Evolutionary conservation across 2,113 vertebrate species (phyloP).

Genomic region (Heliornis fulica): DNA sequence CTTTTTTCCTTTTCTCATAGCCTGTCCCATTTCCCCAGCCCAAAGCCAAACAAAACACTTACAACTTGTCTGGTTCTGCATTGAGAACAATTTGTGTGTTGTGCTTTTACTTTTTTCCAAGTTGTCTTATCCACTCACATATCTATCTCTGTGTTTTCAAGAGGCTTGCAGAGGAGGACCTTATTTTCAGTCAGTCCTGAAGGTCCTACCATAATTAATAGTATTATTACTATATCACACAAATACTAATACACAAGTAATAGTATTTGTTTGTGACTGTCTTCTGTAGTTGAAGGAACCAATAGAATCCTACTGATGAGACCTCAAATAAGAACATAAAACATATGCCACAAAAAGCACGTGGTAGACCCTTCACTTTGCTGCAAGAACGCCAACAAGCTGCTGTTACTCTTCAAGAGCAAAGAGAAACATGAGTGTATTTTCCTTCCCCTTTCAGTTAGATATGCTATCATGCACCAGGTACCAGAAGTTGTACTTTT

Average conservation of each 20-base stretch:
- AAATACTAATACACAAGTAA: accelerated
- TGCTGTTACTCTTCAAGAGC: neutral
- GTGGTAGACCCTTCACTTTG: neutral
- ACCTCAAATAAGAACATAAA: neutral
- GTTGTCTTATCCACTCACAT: neutral
- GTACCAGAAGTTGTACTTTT: neutral
- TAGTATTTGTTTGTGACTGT: neutral
- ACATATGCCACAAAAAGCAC: neutral
- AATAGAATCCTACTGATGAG: neutral
- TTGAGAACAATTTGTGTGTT: neutral
- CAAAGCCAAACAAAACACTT: neutral
- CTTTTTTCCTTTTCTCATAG: neutral
- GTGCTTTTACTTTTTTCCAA: neutral
- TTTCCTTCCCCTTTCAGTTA: neutral
- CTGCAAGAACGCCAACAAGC: neutral
- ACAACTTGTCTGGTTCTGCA: neutral
- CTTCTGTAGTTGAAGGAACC: neutral
- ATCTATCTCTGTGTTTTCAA: neutral
- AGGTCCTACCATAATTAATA: neutral
- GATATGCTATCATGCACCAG: neutral
- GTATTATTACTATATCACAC: too few relatives aligned
- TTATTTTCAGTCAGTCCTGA: neutral
- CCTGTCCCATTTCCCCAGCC: neutral
- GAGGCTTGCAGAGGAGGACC: neutral
- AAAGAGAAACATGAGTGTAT: neutral